Conservation (phyloP, 1,140 invertebrate genomes). For the Microplitis mediator region DNA sequence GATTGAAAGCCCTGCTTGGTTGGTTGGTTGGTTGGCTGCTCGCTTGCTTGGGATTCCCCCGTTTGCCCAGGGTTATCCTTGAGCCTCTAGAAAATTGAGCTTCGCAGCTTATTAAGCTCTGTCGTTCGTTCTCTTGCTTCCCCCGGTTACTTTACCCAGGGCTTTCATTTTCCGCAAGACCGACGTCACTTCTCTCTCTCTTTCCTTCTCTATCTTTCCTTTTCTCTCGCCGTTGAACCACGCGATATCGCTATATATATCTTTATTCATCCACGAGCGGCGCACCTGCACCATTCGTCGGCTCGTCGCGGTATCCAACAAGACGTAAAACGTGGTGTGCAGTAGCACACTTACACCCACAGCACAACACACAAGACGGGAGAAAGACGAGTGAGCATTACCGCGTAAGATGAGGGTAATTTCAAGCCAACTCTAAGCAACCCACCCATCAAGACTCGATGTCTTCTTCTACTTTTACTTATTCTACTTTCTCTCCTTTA, state of each 20-base stretch:
- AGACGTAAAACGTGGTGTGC: too few relatives aligned
- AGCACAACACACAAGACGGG: neutral
- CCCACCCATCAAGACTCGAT: neutral
- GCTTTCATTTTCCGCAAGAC: constrained; percentile 49
- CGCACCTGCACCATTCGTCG: too few relatives aligned
- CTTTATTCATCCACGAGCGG: too few relatives aligned
- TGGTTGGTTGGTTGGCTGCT: neutral
- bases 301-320: too few relatives aligned
- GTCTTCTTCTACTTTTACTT: too few relatives aligned
- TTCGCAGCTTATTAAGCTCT: constrained; percentile 42
- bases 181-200: constrained; percentile 17
- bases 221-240: neutral
- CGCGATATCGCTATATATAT: too few relatives aligned
- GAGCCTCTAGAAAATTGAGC: constrained; percentile 35
- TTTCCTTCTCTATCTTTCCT: neutral
- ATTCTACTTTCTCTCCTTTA: too few relatives aligned
- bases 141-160: constrained; percentile 1
- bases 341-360: too few relatives aligned
- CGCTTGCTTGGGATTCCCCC: neutral
- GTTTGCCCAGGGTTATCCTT: constrained; percentile 17
- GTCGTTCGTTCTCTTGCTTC: constrained; percentile 18
- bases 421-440: constrained; percentile 40
- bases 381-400: constrained; percentile 8
- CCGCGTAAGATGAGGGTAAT: constrained; percentile 38
- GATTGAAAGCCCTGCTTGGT: constrained; percentile 1